phyloP scores from a whole-genome alignment of 2,888 invertebrate genomes.

The Mylabris sibirica region DNA sequence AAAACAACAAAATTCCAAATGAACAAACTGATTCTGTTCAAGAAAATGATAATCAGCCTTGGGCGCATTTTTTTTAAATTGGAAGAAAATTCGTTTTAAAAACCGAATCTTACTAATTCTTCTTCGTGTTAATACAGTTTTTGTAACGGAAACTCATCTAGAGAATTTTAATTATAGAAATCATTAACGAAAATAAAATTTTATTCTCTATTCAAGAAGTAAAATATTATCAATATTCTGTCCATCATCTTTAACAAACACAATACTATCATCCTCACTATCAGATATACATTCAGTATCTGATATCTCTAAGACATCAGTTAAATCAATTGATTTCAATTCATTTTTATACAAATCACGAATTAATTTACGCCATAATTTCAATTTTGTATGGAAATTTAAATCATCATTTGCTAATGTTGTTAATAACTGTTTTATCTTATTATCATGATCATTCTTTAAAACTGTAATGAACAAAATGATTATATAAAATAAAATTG shows the following conservation, averaged over 20 bases:
- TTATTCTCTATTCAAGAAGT: constrained; percentile 19
- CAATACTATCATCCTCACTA: constrained; percentile 17
- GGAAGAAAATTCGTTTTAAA: too few species aligned
- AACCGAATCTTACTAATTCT: too few species aligned
- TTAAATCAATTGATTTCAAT: neutral
- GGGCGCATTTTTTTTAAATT: too few species aligned
- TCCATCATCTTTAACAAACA: constrained; percentile 2
- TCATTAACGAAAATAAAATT: neutral
- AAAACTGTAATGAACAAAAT: constrained; percentile 30
- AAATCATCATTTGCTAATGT: constrained; percentile 30
- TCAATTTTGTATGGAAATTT: constrained; percentile 36
- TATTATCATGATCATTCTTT: constrained; percentile 19
- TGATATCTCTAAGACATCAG: constrained; percentile 24
- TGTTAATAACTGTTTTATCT: constrained; percentile 31
- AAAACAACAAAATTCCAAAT: too few species aligned
- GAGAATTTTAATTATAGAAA: neutral
- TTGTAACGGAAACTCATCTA: too few species aligned
- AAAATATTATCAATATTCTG: constrained; percentile 11
- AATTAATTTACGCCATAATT: constrained; percentile 37
- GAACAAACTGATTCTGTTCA: too few species aligned
- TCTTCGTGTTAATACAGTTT: too few species aligned
- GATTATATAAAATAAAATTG: neutral
- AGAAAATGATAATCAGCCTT: too few species aligned
- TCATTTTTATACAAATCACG: constrained; percentile 28
- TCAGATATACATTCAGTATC: constrained; percentile 18